Percentiles rank a stretch among this genome's conserved stretches.
These are phyloP conservation scores for Agrotis ipsilon DNA, from an alignment of 2,888 invertebrate genomes.

Conservation along the genomic window DNA sequence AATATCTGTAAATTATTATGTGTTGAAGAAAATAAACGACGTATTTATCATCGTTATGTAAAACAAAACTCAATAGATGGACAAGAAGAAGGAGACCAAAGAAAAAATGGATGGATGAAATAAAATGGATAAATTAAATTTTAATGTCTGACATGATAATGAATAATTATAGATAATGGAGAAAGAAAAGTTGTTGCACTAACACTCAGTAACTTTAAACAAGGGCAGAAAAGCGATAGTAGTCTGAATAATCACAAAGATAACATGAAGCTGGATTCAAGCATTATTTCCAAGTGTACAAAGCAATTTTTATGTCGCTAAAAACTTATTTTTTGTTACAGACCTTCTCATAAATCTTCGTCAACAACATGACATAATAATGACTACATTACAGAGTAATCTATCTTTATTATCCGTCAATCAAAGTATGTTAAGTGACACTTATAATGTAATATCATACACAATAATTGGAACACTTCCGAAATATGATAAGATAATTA, in stretches of 20 bases:
- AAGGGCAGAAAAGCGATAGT: not conserved
- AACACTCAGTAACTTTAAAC: not conserved
- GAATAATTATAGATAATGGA: not conserved
- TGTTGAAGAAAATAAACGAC: too few species aligned
- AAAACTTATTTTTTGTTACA: not conserved
- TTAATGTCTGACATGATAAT: too few species aligned
- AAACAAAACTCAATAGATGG: not conserved
- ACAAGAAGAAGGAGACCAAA: not conserved
- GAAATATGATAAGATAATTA: slow-evolving; percentile 8
- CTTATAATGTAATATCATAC: slow-evolving; percentile 9
- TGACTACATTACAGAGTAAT: slow-evolving; percentile 25
- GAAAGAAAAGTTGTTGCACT: not conserved
- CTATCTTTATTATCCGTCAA: slow-evolving; percentile 32
- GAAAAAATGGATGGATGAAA: not conserved
- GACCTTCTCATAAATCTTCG: not conserved
- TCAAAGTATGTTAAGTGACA: slow-evolving; percentile 22
- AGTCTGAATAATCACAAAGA: not conserved
- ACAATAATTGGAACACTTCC: slow-evolving; percentile 19
- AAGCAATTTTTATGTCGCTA: not conserved
- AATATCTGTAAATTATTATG: too few species aligned
- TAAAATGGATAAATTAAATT: too few species aligned
- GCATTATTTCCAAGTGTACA: not conserved
- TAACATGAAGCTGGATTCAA: not conserved
- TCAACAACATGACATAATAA: slow-evolving; percentile 11
- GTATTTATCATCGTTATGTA: too few species aligned